Conservation (phyloP, 2,797 vertebrate species). For the Sebastes hopkinsi region DNA sequence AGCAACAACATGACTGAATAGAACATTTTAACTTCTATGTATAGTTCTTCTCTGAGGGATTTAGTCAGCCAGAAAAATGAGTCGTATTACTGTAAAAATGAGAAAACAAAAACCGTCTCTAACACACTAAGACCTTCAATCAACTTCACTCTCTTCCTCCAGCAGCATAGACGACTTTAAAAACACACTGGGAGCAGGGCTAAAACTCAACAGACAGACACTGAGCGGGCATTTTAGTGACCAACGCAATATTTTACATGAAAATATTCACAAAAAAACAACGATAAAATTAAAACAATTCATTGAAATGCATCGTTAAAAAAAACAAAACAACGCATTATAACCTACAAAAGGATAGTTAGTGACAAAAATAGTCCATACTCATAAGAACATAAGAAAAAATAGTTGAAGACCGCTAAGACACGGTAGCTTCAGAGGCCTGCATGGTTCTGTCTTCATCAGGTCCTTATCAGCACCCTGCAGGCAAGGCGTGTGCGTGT, state of each 20-base stretch:
- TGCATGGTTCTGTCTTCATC: conserved; percentile 6
- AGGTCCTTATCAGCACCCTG: conserved; percentile 36
- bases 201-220: background rate
- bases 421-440: background rate
- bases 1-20: background rate
- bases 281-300: background rate
- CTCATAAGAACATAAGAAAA: background rate
- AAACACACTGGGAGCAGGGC: background rate
- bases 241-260: background rate
- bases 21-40: background rate
- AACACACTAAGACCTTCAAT: background rate
- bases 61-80: background rate
- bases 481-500: conserved; percentile 18
- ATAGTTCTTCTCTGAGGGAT: background rate
- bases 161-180: background rate
- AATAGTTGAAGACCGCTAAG: background rate
- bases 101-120: background rate
- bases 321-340: background rate
- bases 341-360: conserved; percentile 10
- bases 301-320: conserved; percentile 20
- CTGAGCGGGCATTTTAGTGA: background rate
- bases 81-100: background rate
- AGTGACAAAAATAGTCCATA: conserved; percentile 7
- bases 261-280: conserved; percentile 14
- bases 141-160: background rate